Evolutionary conservation across 2,797 vertebrate species (phyloP).

Genomic region (Enteromius thamalakanensis): DNA sequence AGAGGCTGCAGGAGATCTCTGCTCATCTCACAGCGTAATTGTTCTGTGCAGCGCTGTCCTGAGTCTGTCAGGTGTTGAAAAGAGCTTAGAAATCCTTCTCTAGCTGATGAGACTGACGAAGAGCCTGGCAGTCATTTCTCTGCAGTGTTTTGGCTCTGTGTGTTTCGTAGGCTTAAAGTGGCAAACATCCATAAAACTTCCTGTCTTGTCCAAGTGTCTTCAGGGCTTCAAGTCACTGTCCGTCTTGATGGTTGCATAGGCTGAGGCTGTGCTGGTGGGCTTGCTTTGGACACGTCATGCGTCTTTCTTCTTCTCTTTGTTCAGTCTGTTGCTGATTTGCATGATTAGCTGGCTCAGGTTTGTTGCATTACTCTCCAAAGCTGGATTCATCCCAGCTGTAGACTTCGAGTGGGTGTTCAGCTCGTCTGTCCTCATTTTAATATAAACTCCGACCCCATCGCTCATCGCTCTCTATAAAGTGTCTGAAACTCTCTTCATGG

Average conservation of each 20-base stretch:
- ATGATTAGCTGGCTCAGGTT: conserved; percentile 17
- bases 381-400: conserved; percentile 21
- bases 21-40: conserved; percentile 14
- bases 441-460: background rate
- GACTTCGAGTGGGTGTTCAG: conserved; percentile 13
- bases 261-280: background rate
- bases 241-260: background rate
- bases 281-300: background rate
- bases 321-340: conserved; percentile 4
- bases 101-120: conserved; percentile 14
- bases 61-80: conserved; percentile 33
- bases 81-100: conserved; percentile 31
- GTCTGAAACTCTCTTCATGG: background rate
- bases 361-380: conserved; percentile 14
- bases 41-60: background rate
- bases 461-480: background rate
- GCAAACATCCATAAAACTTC: background rate
- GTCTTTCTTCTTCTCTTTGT: conserved; percentile 3
- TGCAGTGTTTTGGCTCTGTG: background rate
- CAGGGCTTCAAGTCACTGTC: background rate
- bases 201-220: background rate
- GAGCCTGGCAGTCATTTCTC: background rate
- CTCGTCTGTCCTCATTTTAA: conserved; percentile 1
- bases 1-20: conserved; percentile 13
- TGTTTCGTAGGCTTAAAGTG: background rate